A percentile compares a stretch with the other conserved stretches of the same genome.
These are phyloP conservation scores for Ypsolopha scabrella DNA, from an alignment of 2,888 invertebrate genomes.

Conservation along the genomic window DNA sequence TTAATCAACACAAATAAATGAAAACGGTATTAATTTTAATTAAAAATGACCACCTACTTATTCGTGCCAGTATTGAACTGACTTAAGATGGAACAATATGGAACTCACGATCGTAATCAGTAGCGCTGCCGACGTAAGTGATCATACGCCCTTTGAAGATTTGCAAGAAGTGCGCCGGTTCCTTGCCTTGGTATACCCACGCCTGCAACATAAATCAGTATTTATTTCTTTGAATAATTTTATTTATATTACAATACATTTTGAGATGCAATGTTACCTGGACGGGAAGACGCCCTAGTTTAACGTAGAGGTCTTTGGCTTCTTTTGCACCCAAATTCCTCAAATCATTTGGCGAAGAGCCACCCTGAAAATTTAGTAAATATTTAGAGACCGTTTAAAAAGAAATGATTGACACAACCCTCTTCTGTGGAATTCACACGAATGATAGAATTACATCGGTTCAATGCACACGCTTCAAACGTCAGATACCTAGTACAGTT, in stretches of 20 bases:
- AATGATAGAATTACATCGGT: too few relatives aligned
- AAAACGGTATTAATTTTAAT: neutral
- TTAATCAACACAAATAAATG: neutral
- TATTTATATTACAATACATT: too few relatives aligned
- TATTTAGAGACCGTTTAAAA: too few relatives aligned
- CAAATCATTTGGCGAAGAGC: constrained; percentile 80
- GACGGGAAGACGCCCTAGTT: constrained; percentile 60
- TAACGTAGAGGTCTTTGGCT: constrained; percentile 67
- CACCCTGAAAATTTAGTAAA: constrained; percentile 70
- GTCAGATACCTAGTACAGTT: too few relatives aligned
- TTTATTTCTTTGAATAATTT: too few relatives aligned
- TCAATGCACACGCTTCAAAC: too few relatives aligned
- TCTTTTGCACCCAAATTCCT: constrained; percentile 76
- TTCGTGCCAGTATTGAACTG: too few relatives aligned
- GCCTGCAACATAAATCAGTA: constrained; percentile 63
- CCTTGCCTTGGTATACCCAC: constrained; percentile 88
- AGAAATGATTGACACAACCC: too few relatives aligned
- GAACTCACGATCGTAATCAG: constrained; percentile 73
- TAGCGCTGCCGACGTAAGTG: constrained; percentile 77
- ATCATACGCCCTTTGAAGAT: constrained; percentile 89
- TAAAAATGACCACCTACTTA: neutral
- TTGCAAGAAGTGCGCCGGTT: constrained; percentile 92
- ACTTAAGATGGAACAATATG: neutral
- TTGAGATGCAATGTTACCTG: constrained; percentile 38
- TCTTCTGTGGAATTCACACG: too few relatives aligned